Evolutionary conservation across 2,888 invertebrate species (phyloP), one percentile per base, ranked within the genome.

Genomic region (Lathronympha strigana): DNA sequence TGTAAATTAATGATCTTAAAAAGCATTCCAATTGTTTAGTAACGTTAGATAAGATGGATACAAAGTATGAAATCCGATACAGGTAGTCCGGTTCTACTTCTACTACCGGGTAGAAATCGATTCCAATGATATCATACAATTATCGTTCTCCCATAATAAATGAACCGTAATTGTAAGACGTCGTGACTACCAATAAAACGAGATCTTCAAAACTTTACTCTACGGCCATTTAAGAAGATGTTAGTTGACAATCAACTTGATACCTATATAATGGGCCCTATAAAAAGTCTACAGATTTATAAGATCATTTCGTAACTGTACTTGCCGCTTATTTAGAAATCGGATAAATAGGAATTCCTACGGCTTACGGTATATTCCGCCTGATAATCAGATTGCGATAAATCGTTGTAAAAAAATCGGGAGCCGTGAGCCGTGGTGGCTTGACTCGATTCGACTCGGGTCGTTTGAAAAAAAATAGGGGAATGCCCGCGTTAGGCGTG

Each of bases 311-410:
- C 58, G 70, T 77, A 74, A 74, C 71, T 68, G 74, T 70, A 69
- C 66, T 53, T 79, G 76, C 78, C 79, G 73, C 73, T 73, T 74
- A 74, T 78, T 77, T 73, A 69, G 76, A 79, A 80, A 78, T 81
- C 79, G 75, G 82, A 87, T 83, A 83, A 86, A 82, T 84, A 80
- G 73, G 73, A 81, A 86, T 84, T 80, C 80, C 79, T 77, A 71
- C 69, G 77, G 77, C 80, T 87, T 84, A 85, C 88, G 88, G 88
- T 87, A 87, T 76, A 73, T 79, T 81, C 82, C 84, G 85, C 87
- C 87, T n/a, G 79, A 82, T 84, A 86, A 89, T 87, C 85, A 76
- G 80, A 85, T 87, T 82, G 81, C 80, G 79, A 79, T 78, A 80
- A 83, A 84, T 81, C 80, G 82, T 78, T 83, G 80, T 71, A 80